Conservation (phyloP, 2,113 vertebrate genomes). For the Shinisaurus crocodilurus region DNA sequence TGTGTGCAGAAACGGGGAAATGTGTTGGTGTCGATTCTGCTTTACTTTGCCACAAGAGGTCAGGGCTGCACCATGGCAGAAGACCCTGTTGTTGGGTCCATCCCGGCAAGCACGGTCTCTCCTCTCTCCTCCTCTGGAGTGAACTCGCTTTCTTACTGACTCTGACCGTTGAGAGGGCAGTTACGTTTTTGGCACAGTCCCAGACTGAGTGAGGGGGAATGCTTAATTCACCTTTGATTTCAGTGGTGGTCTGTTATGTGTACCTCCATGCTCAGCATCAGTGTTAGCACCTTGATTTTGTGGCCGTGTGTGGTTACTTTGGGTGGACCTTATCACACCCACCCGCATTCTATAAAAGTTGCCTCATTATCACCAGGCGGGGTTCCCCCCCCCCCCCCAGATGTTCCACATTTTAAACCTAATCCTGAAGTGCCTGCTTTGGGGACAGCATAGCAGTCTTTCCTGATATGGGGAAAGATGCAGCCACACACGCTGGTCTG, state of each 20-base stretch:
- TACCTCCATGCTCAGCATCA: not conserved
- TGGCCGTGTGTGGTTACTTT: not conserved
- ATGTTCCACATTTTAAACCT: too few species aligned
- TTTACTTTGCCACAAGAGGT: conserved; percentile 74
- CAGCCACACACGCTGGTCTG: too few species aligned
- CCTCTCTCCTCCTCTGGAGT: not conserved
- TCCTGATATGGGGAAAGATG: too few species aligned
- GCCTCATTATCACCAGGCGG: not conserved
- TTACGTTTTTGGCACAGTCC: not conserved
- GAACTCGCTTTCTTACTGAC: not conserved
- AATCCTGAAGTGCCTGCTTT: too few species aligned
- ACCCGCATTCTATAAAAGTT: not conserved
- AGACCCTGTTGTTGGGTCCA: not conserved
- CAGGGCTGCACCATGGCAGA: conserved; percentile 64
- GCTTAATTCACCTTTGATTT: not conserved
- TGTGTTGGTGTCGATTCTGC: not conserved
- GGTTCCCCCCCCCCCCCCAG: too few species aligned
- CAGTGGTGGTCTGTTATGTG: not conserved
- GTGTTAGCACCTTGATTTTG: not conserved
- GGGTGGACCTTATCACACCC: not conserved
- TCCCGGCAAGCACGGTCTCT: not conserved
- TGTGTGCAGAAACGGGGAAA: not conserved
- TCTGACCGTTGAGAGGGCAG: accelerated
- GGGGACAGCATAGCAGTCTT: too few species aligned
- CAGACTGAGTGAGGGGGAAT: not conserved